A percentile compares a stretch with the other conserved stretches of the same genome.
Evolutionary conservation across 2,113 vertebrate species (phyloP).

Genomic region (Butorides virescens): DNA sequence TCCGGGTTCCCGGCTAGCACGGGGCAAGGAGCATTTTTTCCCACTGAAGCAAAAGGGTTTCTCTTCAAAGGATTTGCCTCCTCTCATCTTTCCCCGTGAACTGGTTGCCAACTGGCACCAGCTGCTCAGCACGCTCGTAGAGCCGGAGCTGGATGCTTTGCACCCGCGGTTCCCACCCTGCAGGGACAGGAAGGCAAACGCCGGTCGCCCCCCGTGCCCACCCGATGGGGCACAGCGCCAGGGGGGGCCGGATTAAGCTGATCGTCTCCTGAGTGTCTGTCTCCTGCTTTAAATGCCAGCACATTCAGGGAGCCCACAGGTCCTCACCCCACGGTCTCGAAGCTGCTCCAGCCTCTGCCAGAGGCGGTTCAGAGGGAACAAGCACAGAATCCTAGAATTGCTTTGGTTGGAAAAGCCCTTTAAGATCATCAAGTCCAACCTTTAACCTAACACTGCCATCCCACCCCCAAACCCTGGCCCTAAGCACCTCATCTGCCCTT

Average conservation of each 20-base stretch:
- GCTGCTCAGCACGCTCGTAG: neutral
- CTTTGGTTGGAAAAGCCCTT: too few species aligned
- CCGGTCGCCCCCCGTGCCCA: neutral
- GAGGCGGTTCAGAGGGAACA: neutral
- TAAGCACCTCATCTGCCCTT: too few species aligned
- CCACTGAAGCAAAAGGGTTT: constrained; percentile 13
- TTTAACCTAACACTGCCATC: too few species aligned
- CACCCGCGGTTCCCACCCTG: neutral
- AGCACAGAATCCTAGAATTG: neutral
- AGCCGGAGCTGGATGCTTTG: neutral
- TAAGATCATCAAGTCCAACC: too few species aligned
- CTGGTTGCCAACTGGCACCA: neutral
- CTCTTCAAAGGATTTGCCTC: neutral
- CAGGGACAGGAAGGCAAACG: neutral
- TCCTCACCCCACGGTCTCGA: neutral
- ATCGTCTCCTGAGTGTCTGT: rapidly evolving
- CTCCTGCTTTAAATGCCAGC: neutral
- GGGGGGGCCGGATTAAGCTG: rapidly evolving
- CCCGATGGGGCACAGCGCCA: rapidly evolving
- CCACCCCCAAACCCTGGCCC: too few species aligned
- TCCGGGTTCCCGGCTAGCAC: neutral
- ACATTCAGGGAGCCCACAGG: neutral
- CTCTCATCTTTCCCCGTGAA: neutral
- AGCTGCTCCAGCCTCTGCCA: neutral
- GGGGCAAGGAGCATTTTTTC: neutral